Percentiles rank a stretch among this genome's conserved stretches.
Conservation (phyloP, 2,113 vertebrate genomes). For the Myodes glareolus region DNA sequence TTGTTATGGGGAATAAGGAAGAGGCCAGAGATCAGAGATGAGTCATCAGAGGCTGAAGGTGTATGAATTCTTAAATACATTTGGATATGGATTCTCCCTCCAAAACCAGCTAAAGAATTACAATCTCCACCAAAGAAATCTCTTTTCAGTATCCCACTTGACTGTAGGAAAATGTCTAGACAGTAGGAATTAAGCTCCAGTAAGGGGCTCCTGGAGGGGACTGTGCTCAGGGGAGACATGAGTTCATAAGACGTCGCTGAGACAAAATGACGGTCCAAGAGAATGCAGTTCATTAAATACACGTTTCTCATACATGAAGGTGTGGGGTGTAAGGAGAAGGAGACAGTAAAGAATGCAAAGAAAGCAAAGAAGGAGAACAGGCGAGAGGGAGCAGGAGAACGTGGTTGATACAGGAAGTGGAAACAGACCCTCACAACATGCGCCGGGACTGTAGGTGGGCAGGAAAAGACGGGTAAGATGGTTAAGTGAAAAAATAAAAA, state of each 20-base stretch:
- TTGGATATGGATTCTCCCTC: not conserved
- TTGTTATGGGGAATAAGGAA: not conserved
- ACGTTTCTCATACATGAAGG: not conserved
- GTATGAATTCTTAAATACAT: not conserved
- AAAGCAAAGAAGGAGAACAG: not conserved
- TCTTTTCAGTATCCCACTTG: not conserved
- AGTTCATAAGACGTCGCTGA: not conserved
- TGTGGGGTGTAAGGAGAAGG: not conserved
- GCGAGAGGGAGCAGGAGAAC: not conserved
- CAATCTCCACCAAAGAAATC: not conserved
- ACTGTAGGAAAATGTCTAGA: not conserved
- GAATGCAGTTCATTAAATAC: not conserved
- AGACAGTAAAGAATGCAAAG: not conserved
- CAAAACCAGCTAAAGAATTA: not conserved
- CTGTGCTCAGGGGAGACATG: not conserved
- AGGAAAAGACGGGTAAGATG: not conserved
- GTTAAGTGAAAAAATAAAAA: not conserved
- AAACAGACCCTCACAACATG: not conserved
- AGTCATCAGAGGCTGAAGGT: not conserved
- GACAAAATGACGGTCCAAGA: not conserved
- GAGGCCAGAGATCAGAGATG: not conserved
- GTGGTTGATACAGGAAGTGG: not conserved
- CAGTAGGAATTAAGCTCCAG: not conserved
- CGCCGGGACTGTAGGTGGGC: not conserved
- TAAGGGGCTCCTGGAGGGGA: not conserved